Conservation (phyloP, 2,888 invertebrate species). For the Drosophila anceps region DNA sequence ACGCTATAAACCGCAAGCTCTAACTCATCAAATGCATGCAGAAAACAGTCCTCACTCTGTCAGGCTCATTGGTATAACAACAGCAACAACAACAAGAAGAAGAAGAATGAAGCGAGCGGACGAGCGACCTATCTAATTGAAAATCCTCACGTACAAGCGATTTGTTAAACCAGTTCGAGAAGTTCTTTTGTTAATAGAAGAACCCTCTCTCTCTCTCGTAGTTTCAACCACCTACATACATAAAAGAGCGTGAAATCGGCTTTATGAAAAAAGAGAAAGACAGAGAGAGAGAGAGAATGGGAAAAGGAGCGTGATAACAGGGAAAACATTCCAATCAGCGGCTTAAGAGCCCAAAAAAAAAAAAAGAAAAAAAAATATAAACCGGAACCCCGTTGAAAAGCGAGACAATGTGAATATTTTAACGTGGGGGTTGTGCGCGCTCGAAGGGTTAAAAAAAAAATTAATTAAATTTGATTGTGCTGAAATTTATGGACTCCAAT, state of each 20-base stretch:
- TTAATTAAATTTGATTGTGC: constrained; percentile 79
- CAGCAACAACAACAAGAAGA: not conserved
- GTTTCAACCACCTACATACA: constrained; percentile 66
- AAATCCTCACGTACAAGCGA: constrained; percentile 67
- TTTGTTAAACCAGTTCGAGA: constrained; percentile 47
- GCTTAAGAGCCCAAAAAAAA: constrained; percentile 56
- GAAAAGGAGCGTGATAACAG: constrained; percentile 13
- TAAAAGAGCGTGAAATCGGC: constrained; percentile 71
- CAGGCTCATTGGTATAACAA: constrained; percentile 38
- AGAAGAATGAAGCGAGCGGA: no score
- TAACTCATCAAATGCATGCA: constrained; percentile 37
- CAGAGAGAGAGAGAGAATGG: not conserved
- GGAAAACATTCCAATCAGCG: constrained; percentile 78
- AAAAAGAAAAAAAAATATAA: constrained; percentile 16
- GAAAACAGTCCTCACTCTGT: constrained; percentile 14
- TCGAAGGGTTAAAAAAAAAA: constrained; percentile 60
- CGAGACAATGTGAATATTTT: constrained; percentile 55
- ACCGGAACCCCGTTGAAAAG: constrained; percentile 51
- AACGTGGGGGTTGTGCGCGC: constrained; percentile 45
- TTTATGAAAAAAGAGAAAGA: constrained; percentile 42
- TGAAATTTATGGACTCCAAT: constrained; percentile 65
- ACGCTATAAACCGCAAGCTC: constrained; percentile 65
- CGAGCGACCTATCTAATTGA: constrained; percentile 70
- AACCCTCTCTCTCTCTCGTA: constrained; percentile 30
- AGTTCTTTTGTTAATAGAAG: constrained; percentile 41